phyloP scores from a whole-genome alignment of 1,140 invertebrate genomes.

The Acromyrmex charruanus region DNA sequence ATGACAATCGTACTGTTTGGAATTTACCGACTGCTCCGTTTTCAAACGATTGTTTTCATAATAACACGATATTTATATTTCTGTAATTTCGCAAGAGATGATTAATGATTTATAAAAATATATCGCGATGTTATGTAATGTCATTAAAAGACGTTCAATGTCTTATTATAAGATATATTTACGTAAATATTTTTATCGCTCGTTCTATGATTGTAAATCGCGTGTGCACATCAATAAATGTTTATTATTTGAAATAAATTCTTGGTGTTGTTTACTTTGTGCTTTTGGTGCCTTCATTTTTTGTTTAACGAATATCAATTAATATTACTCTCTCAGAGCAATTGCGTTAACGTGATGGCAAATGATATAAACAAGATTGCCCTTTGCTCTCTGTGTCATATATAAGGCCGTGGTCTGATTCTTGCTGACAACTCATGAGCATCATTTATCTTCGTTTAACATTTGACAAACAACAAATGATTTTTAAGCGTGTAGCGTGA shows the following conservation, averaged over 20 bases:
- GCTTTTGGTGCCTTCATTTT: background rate
- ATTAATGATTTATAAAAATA: background rate
- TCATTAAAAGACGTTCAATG: background rate
- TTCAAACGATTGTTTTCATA: background rate
- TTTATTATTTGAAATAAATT: background rate
- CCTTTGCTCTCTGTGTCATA: constrained; percentile 40
- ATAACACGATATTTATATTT: background rate
- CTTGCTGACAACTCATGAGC: too few relatives aligned
- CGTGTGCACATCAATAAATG: background rate
- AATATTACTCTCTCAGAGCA: too few relatives aligned
- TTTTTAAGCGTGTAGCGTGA: background rate
- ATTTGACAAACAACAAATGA: background rate
- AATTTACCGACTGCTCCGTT: background rate
- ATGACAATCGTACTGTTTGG: background rate
- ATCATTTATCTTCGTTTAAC: too few relatives aligned
- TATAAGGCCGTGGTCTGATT: background rate
- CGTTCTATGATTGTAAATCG: background rate
- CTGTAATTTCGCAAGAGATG: background rate
- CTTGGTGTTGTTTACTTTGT: background rate
- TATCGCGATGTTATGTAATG: constrained; percentile 1
- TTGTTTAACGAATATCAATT: background rate
- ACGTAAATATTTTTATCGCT: constrained; percentile 17
- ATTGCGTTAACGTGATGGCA: background rate
- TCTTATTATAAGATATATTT: background rate
- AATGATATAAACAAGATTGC: background rate